Evolutionary conservation across 92 coral and sea anemone genomes (phyloP).

Genomic region (Siderastrea radians): DNA sequence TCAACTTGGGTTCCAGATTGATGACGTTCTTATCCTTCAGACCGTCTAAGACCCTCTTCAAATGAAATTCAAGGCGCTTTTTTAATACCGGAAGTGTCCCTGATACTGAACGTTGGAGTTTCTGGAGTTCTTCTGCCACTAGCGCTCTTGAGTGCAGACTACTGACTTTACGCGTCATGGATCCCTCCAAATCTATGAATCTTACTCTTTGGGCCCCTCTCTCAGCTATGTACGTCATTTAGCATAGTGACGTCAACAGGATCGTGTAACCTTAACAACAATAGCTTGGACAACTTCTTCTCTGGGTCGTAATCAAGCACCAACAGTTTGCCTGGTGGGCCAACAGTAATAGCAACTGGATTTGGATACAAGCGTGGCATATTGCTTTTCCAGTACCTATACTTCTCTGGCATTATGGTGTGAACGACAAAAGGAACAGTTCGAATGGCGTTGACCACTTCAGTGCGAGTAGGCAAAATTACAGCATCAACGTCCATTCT

Average conservation of each 20-base stretch:
- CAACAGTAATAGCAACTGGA: not conserved
- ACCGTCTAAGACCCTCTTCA: constrained; percentile 5
- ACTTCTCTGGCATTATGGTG: constrained; percentile 15
- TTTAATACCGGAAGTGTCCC: constrained; percentile 9
- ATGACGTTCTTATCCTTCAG: constrained; percentile 13
- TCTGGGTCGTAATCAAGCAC: not conserved
- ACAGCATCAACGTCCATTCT: constrained; percentile 24
- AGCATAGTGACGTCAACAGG: not conserved
- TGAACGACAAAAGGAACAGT: not conserved
- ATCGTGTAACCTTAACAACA: not conserved
- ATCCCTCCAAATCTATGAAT: constrained; percentile 24
- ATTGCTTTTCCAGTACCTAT: not conserved
- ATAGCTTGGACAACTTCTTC: not conserved
- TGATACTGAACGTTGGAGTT: constrained; percentile 17
- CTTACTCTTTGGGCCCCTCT: constrained; percentile 52
- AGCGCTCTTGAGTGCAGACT: constrained; percentile 21
- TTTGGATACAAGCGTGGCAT: not conserved
- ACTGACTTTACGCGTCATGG: constrained; percentile 28
- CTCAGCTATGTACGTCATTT: constrained; percentile 36
- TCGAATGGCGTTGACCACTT: not conserved
- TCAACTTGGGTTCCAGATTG: constrained; percentile 6
- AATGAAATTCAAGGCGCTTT: constrained; percentile 9
- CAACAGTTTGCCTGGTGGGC: not conserved
- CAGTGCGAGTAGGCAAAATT: constrained; percentile 15
- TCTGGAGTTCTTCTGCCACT: constrained; percentile 22